Evolutionary conservation across 1,140 invertebrate genomes (phyloP), one percentile per base, ranked within the genome.

Genomic region (Drosophila athabasca): DNA sequence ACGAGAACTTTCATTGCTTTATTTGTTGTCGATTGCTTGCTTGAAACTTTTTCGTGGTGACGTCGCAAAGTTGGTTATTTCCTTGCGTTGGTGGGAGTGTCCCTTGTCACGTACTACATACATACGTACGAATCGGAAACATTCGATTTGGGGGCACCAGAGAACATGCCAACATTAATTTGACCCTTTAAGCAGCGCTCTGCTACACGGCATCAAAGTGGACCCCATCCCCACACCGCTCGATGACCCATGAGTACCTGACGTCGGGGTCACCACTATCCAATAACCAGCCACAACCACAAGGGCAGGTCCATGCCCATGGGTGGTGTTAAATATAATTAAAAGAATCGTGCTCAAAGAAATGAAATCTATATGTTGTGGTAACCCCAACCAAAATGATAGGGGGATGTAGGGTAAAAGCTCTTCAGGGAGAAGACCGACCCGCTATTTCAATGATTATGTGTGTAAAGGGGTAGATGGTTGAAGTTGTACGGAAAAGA

Each of bases 1-100:
- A 39, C 48, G 15, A 41, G 9, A 51, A 29, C 9, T 19, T 43
- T 51, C 39, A 13, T 13, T 39, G 11, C 35, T 11, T 11, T 39
- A 13, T 39, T 39, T 39, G 7, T 11, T 39, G 9, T 13, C 35
- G 9, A 39, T 39, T 39, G 0, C 31, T 35, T 35, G 31, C 31
- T 0, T 2, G 24, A 31, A 62, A 62, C 48, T 35, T 62, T 62
- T 54, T 62, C 60, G 17, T 17, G 19, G 50, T 62, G 60, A 62
- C 60, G 50, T 62, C 43, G 50, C 15, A 19, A 17, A 39, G 44
- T 48, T 58, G 13, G 17, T 17, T 17, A 26, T 26, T 29, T 8
- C 11, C 2, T 11, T 45, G 7, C 3, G 9, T 19, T 19, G 15
- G 58, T 50, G 58, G 31, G 50, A 52, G 59, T 53, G 59, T 53